These are phyloP conservation scores for Leptodactylus fallax DNA, from an alignment of 2,797 vertebrate genomes.

Conservation along the genomic window DNA sequence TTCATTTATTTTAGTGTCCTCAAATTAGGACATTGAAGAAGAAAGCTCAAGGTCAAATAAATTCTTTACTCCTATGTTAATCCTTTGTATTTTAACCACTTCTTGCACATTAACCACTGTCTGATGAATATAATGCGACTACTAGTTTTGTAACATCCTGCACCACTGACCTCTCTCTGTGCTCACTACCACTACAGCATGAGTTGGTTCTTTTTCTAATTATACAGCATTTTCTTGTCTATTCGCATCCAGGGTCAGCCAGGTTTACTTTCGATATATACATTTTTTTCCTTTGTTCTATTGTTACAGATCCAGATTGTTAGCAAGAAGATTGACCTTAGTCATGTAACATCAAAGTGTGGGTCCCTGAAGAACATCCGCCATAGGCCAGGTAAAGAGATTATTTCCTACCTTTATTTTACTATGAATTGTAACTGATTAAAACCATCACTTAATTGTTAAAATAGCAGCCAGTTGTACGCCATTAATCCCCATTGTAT, in stretches of 20 bases:
- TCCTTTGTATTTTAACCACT: constrained; percentile 4
- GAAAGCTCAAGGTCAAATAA: constrained; percentile 21
- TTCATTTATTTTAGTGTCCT: neutral
- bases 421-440: no score
- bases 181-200: constrained; percentile 65
- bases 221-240: constrained; percentile 58
- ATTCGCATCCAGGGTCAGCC: constrained; percentile 15
- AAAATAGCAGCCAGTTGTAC: no score
- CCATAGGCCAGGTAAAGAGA: constrained; percentile 87
- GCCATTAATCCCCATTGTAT: no score
- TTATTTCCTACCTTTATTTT: neutral
- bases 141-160: constrained; percentile 27
- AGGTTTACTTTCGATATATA: constrained; percentile 1
- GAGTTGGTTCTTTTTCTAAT: constrained; percentile 68
- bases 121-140: neutral
- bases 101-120: constrained; percentile 4
- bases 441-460: no score
- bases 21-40: neutral
- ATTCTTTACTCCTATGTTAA: neutral
- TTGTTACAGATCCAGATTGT: constrained; percentile 87
- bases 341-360: constrained; percentile 92
- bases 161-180: constrained; percentile 13
- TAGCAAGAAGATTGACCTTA: constrained; percentile 93
- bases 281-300: constrained; percentile 47
- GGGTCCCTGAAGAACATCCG: constrained; percentile 93